Conservation (phyloP, 2,797 vertebrate species). For the Coendou prehensilis region DNA sequence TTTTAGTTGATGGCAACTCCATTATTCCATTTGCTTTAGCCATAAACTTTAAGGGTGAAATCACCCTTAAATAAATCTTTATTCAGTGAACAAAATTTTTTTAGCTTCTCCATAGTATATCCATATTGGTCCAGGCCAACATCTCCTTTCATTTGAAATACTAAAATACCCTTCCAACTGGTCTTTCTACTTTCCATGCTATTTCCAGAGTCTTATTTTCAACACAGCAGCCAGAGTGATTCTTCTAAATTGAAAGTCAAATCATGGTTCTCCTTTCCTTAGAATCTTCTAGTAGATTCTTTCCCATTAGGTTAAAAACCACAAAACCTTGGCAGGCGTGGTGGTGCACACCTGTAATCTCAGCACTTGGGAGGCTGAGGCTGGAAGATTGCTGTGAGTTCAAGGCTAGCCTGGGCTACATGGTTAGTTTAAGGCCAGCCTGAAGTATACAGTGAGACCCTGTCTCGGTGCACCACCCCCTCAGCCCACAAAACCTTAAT, state of each 20-base stretch:
- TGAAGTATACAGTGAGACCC: not conserved
- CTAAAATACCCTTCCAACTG: not conserved
- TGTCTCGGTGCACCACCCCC: not conserved
- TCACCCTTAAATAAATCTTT: not conserved
- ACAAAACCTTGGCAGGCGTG: not conserved
- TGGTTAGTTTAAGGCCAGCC: no score
- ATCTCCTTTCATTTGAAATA: not conserved
- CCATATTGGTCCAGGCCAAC: not conserved
- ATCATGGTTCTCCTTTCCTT: slow-evolving; percentile 17
- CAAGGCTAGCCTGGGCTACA: no score
- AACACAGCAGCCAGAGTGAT: slow-evolving; percentile 10
- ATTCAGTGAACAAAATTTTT: not conserved
- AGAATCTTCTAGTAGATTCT: not conserved
- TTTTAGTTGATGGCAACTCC: slow-evolving; percentile 3
- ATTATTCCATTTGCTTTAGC: slow-evolving; percentile 17
- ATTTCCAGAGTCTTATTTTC: not conserved
- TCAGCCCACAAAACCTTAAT: not conserved
- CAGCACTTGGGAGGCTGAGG: not conserved
- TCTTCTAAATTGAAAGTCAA: not conserved
- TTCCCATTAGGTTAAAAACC: not conserved
- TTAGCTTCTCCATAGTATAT: not conserved
- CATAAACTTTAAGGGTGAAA: not conserved
- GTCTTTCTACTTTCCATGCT: not conserved
- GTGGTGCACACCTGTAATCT: not conserved
- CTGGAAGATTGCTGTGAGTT: not conserved